Evolutionary conservation across 2,797 vertebrate species (phyloP).

Genomic region (Carduelis carduelis): DNA sequence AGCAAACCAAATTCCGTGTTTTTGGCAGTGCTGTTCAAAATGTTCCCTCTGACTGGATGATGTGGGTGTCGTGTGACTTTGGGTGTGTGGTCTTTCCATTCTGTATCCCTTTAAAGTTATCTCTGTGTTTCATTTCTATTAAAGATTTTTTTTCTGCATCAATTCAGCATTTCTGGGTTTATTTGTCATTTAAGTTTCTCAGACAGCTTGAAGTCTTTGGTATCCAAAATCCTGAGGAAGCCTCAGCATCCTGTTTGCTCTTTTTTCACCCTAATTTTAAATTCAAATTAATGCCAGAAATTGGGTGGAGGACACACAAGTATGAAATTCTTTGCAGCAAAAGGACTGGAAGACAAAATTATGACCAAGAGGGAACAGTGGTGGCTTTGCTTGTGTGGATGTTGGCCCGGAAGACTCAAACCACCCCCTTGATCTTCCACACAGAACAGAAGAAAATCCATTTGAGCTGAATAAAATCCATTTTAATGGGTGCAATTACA

Average conservation of each 20-base stretch:
- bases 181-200: neutral
- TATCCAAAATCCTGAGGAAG: neutral
- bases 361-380: accelerated
- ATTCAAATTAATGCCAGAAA: neutral
- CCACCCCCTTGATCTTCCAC: neutral
- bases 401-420: neutral
- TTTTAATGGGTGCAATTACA: neutral
- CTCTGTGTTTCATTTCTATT: neutral
- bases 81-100: neutral
- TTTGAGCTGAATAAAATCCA: neutral
- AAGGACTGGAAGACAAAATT: neutral
- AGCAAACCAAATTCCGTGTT: neutral
- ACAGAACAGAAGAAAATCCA: neutral
- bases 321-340: neutral
- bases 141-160: conserved; percentile 4
- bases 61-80: neutral
- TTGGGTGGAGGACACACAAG: neutral
- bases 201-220: neutral
- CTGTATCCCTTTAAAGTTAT: neutral
- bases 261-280: neutral
- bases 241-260: neutral
- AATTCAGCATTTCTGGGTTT: neutral
- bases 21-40: neutral
- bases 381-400: neutral
- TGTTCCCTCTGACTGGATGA: neutral